Evolutionary conservation across 1,140 invertebrate genomes (phyloP), one percentile per base, ranked within the genome.

Genomic region (Orius insidiosus): DNA sequence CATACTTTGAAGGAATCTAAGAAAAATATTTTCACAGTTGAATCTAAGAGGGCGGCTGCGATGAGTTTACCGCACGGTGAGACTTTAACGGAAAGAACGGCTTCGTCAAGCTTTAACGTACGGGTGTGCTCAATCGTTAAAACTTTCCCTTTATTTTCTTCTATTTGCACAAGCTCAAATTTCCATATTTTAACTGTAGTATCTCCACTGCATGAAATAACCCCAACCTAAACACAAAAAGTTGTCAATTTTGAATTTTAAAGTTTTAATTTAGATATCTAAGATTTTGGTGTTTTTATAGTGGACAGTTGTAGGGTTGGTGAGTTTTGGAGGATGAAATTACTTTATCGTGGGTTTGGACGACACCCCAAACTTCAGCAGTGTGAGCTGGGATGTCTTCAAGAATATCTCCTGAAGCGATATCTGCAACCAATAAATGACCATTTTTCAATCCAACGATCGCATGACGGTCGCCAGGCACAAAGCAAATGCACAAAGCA

Each of bases 21-120:
- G 59, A 93, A 98, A 62, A 94, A 96, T 52, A 98, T 80, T 66
- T 96, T 93, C 0, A 97, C 85, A 10, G 92, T 98, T 10, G 75
- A 83, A 66, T 98, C 90, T 2, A 97, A 62, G 9, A 98, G 63
- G 1, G 88, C 78, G 18, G 88, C 86, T 5, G 90, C 92, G 11
- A 98, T 60, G 53, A 90, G 84, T 66, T 79, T 82, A 52, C 75
- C 77, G 61, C 98, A 85, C 2, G 85, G 78, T 56, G 82, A 88
- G 24, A 89, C 72, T 62, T 71, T 74, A 0, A 93, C 75, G 56
- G 82, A 82, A 1, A 92, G 62, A 34, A 94, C 80, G 46, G 73
- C 73, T 55, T 97, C 90, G 53, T 93, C 79, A 49, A 96, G 61
- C 64, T 90, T 78, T 11, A 96, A 62, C 0, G 85, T 88, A 53